These are phyloP conservation scores for Uria lomvia DNA, from an alignment of 2,113 vertebrate species.

Conservation along the genomic window DNA sequence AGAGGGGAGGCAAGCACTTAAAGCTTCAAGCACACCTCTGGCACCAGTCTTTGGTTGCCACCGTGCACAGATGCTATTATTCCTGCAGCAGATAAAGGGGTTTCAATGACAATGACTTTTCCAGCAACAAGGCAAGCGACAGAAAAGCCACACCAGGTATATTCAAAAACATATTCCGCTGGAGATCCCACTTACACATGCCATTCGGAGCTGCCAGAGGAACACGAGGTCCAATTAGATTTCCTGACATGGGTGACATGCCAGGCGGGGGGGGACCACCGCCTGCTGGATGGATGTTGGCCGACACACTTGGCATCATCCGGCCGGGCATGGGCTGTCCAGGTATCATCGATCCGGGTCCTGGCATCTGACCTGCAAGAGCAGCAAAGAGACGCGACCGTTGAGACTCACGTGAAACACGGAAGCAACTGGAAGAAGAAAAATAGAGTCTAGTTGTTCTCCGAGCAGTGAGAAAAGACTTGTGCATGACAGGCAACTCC, in stretches of 20 bases:
- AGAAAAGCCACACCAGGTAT: not conserved
- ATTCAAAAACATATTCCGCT: fast-evolving
- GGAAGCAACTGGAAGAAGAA: not conserved
- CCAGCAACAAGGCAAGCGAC: not conserved
- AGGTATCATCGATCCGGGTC: conserved; percentile 69
- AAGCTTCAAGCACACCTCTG: not conserved
- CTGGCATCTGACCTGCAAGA: conserved; percentile 83
- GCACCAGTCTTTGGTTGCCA: not conserved
- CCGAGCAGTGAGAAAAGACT: not conserved
- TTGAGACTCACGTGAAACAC: not conserved
- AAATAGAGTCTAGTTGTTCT: not conserved
- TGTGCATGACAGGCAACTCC: fast-evolving
- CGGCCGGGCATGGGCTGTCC: conserved; percentile 83
- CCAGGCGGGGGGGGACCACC: conserved; percentile 44
- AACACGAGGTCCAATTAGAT: conserved; percentile 84
- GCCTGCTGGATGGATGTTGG: conserved; percentile 74
- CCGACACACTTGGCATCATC: conserved; percentile 77
- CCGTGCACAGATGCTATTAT: fast-evolving
- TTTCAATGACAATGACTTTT: fast-evolving
- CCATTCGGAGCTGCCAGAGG: conserved; percentile 88
- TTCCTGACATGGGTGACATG: conserved; percentile 68
- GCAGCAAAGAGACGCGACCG: not conserved
- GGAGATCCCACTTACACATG: conserved; percentile 86
- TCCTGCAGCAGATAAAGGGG: fast-evolving
- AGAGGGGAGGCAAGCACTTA: not conserved